Conservation (phyloP, 92 coral and sea anemone species). For the Siderastrea siderea region DNA sequence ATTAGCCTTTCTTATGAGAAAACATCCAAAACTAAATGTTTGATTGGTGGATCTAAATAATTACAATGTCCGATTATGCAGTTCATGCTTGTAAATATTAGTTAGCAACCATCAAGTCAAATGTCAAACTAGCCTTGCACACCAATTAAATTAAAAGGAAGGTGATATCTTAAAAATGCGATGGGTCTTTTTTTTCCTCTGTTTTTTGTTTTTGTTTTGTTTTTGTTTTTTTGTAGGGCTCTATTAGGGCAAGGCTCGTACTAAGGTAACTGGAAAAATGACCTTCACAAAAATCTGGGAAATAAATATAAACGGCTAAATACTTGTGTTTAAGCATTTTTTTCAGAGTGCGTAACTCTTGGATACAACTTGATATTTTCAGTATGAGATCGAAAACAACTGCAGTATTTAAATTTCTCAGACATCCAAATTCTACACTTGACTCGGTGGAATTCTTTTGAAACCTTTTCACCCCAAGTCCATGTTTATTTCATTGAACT, state of each 20-base stretch:
- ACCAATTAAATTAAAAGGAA: background rate
- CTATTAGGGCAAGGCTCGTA: too few species aligned
- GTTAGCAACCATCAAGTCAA: constrained; percentile 17
- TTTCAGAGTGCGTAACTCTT: background rate
- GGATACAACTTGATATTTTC: background rate
- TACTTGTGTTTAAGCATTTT: background rate
- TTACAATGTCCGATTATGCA: background rate
- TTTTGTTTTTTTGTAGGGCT: background rate
- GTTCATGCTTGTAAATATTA: background rate
- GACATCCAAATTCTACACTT: background rate
- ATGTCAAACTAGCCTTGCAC: background rate
- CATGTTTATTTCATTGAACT: too few species aligned
- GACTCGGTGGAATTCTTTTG: background rate
- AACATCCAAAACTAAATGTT: background rate
- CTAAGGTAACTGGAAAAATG: background rate
- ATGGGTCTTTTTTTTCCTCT: background rate
- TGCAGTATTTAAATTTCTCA: background rate
- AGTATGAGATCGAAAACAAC: background rate
- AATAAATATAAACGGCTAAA: background rate
- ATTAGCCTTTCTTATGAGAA: background rate
- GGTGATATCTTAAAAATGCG: constrained; percentile 1
- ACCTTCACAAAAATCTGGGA: background rate
- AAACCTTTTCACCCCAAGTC: background rate
- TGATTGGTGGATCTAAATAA: background rate
- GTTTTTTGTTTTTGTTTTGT: background rate